phyloP scores from a whole-genome alignment of 2,797 vertebrate species.

The Phalloptychus januarius region DNA sequence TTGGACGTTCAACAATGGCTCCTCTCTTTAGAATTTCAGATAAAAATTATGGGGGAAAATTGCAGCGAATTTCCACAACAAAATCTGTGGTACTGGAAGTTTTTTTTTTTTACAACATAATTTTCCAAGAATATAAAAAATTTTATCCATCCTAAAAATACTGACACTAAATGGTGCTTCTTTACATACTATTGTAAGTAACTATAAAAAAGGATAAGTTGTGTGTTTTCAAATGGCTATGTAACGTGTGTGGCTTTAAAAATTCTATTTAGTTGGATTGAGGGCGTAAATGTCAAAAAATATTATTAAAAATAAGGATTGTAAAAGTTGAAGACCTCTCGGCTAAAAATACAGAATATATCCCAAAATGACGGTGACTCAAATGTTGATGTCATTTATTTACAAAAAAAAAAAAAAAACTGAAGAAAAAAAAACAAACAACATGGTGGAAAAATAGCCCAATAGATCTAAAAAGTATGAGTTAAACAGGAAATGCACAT shows the following conservation, averaged over 20 bases:
- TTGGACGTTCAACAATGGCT: too few relatives aligned
- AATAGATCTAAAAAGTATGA: slow-evolving; percentile 19
- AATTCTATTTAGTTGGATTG: not conserved
- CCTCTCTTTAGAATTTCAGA: too few relatives aligned
- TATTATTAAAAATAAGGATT: not conserved
- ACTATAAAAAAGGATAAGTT: not conserved
- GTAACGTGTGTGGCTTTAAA: not conserved
- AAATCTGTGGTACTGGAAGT: too few relatives aligned
- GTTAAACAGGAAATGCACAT: slow-evolving; percentile 32
- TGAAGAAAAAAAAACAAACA: not conserved
- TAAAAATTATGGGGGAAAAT: too few relatives aligned
- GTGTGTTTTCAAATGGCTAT: not conserved
- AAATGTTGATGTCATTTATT: slow-evolving; percentile 62
- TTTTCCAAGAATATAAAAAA: too few relatives aligned
- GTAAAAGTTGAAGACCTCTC: not conserved
- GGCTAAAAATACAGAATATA: not conserved
- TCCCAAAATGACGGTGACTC: not conserved
- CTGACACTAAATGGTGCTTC: not conserved
- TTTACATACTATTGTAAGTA: not conserved
- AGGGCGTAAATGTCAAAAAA: not conserved
- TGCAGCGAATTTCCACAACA: too few relatives aligned
- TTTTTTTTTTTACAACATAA: too few relatives aligned
- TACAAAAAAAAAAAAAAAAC: slow-evolving; percentile 69
- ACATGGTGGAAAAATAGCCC: slow-evolving; percentile 44
- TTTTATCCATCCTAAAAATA: not conserved